Evolutionary conservation across 2,113 vertebrate genomes (phyloP), one percentile per base, ranked within the genome.

Genomic region (Oreochromis spilurus): DNA sequence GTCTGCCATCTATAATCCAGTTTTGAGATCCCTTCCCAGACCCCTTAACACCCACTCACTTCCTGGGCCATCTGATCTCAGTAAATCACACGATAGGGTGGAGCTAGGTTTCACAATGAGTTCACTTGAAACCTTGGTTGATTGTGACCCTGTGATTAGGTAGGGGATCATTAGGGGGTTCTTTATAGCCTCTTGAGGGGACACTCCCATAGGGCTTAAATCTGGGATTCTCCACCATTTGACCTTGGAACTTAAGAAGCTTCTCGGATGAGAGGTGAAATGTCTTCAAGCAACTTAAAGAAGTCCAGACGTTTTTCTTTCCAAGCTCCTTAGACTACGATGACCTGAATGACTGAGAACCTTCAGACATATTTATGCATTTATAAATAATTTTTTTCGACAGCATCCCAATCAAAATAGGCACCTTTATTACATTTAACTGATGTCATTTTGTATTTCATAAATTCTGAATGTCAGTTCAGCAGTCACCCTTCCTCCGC

Each of bases 21-120:
- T 21, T 54, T 54, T 21, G 52, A 54, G 52, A 54, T 54, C 52
- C n/a, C 5, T 55, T 55, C 3, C 53, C 21, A 24, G 53, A 24
- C 21, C 0, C 53, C 0, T 13, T 55, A 24, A 55, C 0, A 4
- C 0, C 21, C 21, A 55, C 21, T 55, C 54, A 13, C 54, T 0
- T 57, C 54, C 54, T 57, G 12, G 21, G 21, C 0, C 6, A 57
- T 8, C 26, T 57, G 21, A 57, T 8, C 4, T 57, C 54, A 54
- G n/a, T 54, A 54, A 54, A 12, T 54, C 52, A 54, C n/a, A 26
- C 3, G 3, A 12, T 54, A 12, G 52, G n/a, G 52, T 54, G 5
- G 53, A 1, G n/a, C 53, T 0, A 54, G 52, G n/a, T 54, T 54
- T 54, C 21, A 57, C 54, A 57, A 57, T 57, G 24, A 57, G 24